Percentiles rank a stretch among this genome's conserved stretches.
phyloP scores from a whole-genome alignment of 92 coral and sea anemone genomes.

The Desmophyllum pertusum region DNA sequence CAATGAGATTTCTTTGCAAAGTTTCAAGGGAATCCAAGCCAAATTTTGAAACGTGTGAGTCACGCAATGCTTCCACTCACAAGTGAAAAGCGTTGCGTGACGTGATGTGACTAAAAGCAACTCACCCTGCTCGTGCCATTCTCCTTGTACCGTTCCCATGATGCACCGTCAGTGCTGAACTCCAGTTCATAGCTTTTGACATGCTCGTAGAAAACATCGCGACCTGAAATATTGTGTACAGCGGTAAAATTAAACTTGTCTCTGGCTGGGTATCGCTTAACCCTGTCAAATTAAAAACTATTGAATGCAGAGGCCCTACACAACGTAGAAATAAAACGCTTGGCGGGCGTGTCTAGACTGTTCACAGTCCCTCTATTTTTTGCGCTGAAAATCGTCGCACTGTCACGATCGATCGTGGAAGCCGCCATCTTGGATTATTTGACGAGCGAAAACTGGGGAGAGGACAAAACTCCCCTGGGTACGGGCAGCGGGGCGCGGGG shows the following conservation, averaged over 20 bases:
- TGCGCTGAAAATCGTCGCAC: too few species aligned
- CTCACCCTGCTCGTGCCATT: slow-evolving; percentile 51
- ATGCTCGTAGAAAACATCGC: slow-evolving; percentile 85
- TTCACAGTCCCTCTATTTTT: too few species aligned
- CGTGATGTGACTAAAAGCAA: background rate
- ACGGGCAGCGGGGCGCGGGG: too few species aligned
- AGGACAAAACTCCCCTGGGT: too few species aligned
- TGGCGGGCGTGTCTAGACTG: too few species aligned
- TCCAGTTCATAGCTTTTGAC: slow-evolving; percentile 73
- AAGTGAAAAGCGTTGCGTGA: background rate
- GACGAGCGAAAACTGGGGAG: too few species aligned
- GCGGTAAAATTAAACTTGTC: background rate
- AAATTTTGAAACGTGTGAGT: too few species aligned
- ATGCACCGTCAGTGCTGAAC: slow-evolving; percentile 71
- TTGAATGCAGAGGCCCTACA: too few species aligned
- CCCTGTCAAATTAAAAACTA: background rate
- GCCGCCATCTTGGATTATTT: too few species aligned
- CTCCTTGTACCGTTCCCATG: slow-evolving; percentile 67
- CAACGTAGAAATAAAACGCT: too few species aligned
- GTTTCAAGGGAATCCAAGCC: too few species aligned
- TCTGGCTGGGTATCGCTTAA: background rate
- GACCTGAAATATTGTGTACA: slow-evolving; percentile 52
- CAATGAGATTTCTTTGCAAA: background rate
- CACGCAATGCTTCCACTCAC: background rate
- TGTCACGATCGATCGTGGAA: too few species aligned